These are phyloP conservation scores for Seriola quinqueradiata DNA, from an alignment of 2,113 vertebrate species.

Conservation along the genomic window DNA sequence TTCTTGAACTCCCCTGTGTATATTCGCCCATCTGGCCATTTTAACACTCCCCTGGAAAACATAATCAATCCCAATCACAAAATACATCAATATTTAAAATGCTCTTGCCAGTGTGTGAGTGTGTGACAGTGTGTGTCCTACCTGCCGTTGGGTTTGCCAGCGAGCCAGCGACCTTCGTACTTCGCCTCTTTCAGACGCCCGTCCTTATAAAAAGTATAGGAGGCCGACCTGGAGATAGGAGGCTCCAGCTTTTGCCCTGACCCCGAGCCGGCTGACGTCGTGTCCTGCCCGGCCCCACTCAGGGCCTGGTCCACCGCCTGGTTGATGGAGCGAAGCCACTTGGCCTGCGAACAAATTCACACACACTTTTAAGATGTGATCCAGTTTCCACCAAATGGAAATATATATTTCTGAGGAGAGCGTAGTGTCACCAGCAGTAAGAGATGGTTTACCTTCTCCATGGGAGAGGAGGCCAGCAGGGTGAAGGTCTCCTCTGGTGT, in stretches of 20 bases:
- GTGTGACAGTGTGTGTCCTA: constrained; percentile 61
- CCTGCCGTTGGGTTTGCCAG: constrained; percentile 95
- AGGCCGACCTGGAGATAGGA: constrained; percentile 92
- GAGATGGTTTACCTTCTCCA: constrained; percentile 90
- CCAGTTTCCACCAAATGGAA: neutral
- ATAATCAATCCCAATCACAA: neutral
- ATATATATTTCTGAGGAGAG: neutral
- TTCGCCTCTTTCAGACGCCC: constrained; percentile 92
- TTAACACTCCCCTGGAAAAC: constrained; percentile 89
- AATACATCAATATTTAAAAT: neutral
- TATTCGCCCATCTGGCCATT: constrained; percentile 93
- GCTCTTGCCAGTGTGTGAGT: no score
- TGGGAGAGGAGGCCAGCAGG: constrained; percentile 91
- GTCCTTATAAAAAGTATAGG: constrained; percentile 97
- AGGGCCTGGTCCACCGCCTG: constrained; percentile 95
- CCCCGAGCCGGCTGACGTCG: constrained; percentile 66
- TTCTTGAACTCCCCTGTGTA: constrained; percentile 95
- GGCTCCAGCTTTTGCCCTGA: constrained; percentile 88
- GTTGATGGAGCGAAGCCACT: constrained; percentile 95
- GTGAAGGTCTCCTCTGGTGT: constrained; percentile 96
- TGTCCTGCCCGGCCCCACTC: constrained; percentile 82
- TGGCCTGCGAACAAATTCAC: constrained; percentile 81
- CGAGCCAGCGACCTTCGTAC: constrained; percentile 93
- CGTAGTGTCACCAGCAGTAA: neutral
- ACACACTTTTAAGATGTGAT: neutral